These are phyloP conservation scores for Mungos mungo DNA, from an alignment of 2,113 vertebrate species.

Conservation along the genomic window DNA sequence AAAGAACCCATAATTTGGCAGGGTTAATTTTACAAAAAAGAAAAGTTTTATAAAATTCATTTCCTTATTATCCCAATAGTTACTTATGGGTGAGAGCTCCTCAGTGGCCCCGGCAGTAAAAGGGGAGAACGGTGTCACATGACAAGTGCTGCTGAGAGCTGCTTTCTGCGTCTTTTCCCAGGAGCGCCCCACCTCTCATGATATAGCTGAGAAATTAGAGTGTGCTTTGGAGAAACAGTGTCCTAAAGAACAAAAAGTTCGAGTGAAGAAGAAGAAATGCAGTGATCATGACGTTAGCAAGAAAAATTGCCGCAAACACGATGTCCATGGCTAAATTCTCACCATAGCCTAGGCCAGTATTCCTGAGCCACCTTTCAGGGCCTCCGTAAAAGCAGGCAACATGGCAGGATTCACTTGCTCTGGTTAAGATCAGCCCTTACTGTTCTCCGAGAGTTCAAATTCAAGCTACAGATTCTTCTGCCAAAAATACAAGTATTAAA, in stretches of 20 bases:
- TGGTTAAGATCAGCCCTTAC: neutral
- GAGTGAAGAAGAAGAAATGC: neutral
- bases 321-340: neutral
- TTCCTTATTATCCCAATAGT: neutral
- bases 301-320: neutral
- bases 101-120: neutral
- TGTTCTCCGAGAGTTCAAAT: neutral
- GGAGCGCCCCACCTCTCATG: neutral
- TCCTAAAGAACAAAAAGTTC: neutral
- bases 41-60: neutral
- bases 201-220: neutral
- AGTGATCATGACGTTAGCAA: neutral
- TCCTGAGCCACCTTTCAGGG: neutral
- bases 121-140: neutral
- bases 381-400: neutral
- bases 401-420: neutral
- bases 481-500: neutral
- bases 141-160: neutral
- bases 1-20: neutral
- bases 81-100: neutral
- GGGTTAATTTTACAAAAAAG: slow-evolving; percentile 28
- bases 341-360: neutral
- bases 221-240: neutral
- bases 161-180: neutral
- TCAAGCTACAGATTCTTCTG: neutral